Base-by-base conservation (phyloP, 2,797 vertebrate genomes). In the Limnodromus scolopaceus region DNA sequence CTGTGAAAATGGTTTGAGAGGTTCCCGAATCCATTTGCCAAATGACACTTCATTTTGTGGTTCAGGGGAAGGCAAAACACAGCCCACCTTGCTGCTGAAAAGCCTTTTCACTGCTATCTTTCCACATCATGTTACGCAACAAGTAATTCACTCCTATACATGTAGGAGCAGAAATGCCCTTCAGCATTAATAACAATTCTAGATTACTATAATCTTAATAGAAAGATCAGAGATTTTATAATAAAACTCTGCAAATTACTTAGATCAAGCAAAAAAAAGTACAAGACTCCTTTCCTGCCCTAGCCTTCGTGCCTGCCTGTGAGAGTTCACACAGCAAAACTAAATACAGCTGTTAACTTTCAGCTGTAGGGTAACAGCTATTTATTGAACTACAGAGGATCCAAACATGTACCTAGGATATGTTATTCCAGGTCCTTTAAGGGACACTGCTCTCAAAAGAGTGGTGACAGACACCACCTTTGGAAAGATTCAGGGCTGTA, bases 141-240 rank as follows among this genome's bases (percentile, higher is more conserved):
- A 93, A 72, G 70, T 27, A 66, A 79, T 82, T 87, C 78, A 68
- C 61, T 94, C 89, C 57, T 84, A 49, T 55, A 87, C 11, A 24
- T 4, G 61, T 3, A 76, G 41, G 30, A 84, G 76, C 60, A 71
- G 80, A 91, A 94, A 58, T 30, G 82, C 48, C 75, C 57, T 49
- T 51, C 71, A 55, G 87, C 91, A 24, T 75, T 87, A 34, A 36
- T 13, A 78, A 30, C 53, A 61, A 63, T 54, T 84, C 76, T 30
- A 84, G 49, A 69, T 60, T 55, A 51, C 46, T 34, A 3, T 19
- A 76, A 92, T 27, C n/a, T 4, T 76, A 71, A 65, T 0, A 46
- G 75, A 74, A 93, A 92, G 43, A 90, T 49, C 3, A 3, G 58
- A 89, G 24, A 80, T 87, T 95, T 86, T 57, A 34, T 88, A 60